Conservation (phyloP, 2,113 vertebrate species). For the Synodontis membranacea region DNA sequence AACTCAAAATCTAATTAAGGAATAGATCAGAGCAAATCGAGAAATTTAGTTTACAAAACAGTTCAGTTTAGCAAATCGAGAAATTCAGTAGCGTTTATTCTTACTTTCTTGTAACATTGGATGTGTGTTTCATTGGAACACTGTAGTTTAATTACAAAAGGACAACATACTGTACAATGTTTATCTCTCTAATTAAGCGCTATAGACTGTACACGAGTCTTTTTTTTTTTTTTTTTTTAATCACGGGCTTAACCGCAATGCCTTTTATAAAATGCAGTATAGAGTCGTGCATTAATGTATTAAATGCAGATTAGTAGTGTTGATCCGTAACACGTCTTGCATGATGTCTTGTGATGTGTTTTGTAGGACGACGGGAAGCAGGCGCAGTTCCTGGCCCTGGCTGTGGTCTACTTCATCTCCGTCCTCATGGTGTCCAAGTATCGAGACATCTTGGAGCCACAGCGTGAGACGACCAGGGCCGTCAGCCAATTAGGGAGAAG, state of each 20-base stretch:
- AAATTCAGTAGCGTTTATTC: no score
- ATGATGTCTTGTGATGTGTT: conserved; percentile 22
- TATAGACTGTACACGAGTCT: background rate
- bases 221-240: background rate
- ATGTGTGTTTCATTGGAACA: background rate
- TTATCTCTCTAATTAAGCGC: background rate
- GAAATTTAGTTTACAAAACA: no score
- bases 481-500: conserved; percentile 90
- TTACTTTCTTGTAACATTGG: no score
- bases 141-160: background rate
- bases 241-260: background rate
- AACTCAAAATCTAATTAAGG: no score
- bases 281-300: background rate
- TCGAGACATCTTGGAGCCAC: conserved; percentile 95
- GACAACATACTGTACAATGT: background rate
- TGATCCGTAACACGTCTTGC: background rate
- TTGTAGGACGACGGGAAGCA: conserved; percentile 96
- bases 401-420: conserved; percentile 98
- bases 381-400: conserved; percentile 95
- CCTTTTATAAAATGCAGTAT: background rate
- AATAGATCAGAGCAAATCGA: no score
- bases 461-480: conserved; percentile 87
- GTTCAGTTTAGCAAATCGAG: no score
- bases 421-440: conserved; percentile 99
- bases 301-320: background rate